Conservation (phyloP, 2,113 vertebrate genomes). For the Atlantisia rogersi region DNA sequence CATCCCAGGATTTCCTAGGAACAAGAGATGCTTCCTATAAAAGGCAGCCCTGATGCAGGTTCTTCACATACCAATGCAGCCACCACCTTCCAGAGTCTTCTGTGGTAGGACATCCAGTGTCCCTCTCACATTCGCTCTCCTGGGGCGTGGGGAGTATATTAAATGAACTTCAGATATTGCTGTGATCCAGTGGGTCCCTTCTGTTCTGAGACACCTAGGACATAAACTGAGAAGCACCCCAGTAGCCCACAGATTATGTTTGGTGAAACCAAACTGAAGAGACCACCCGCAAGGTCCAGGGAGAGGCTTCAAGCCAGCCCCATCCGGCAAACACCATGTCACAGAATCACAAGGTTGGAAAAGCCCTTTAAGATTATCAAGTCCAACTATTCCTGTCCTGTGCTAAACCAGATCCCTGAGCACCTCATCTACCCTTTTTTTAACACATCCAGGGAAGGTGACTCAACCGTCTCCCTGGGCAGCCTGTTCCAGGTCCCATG, state of each 20-base stretch:
- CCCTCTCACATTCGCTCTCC: accelerated
- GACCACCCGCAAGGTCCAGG: background rate
- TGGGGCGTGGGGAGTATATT: background rate
- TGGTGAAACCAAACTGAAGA: background rate
- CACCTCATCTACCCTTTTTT: too few species aligned
- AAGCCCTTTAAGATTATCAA: too few species aligned
- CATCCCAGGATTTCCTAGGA: background rate
- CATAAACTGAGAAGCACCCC: background rate
- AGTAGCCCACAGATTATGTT: background rate
- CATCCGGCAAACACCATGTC: background rate
- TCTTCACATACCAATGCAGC: background rate
- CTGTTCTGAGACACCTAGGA: background rate
- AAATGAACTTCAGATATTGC: background rate
- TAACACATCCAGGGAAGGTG: too few species aligned
- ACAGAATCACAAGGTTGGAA: too few species aligned
- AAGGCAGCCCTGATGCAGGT: background rate
- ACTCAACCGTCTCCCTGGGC: too few species aligned
- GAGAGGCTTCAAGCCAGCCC: background rate
- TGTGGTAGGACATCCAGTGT: background rate
- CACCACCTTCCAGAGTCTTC: background rate
- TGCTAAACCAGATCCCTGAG: too few species aligned
- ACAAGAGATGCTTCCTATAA: background rate
- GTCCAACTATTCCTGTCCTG: too few species aligned
- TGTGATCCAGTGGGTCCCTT: background rate
- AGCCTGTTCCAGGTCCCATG: background rate